A percentile compares a stretch with the other conserved stretches of the same genome.
These are phyloP conservation scores for Drosophila albomicans DNA, from an alignment of 1,140 invertebrate genomes.

Conservation along the genomic window DNA sequence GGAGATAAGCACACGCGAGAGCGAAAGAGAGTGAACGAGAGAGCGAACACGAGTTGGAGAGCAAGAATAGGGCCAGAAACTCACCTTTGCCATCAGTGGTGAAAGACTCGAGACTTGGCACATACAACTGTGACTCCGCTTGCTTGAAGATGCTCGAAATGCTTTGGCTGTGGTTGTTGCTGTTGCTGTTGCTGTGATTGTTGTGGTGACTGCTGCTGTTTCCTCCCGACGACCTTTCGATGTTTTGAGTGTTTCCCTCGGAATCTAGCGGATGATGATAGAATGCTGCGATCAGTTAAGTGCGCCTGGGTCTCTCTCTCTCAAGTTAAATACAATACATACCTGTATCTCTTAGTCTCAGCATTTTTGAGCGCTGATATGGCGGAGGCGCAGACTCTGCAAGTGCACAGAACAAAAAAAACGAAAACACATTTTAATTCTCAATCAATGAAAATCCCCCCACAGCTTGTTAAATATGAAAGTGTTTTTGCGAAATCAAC, in stretches of 20 bases:
- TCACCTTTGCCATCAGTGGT: slow-evolving; percentile 91
- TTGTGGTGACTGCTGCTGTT: slow-evolving; percentile 32
- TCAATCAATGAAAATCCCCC: no score
- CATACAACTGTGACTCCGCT: slow-evolving; percentile 79
- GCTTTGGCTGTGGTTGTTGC: slow-evolving; percentile 39
- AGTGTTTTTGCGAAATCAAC: background rate
- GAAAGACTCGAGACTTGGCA: slow-evolving; percentile 86
- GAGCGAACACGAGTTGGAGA: slow-evolving; percentile 4
- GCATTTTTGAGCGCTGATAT: slow-evolving; percentile 89
- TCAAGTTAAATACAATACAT: slow-evolving; percentile 60
- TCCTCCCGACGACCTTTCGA: slow-evolving; percentile 52
- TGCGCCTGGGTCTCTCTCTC: background rate
- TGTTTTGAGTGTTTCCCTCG: slow-evolving; percentile 74
- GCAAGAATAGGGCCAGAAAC: slow-evolving; percentile 50
- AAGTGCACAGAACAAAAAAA: slow-evolving; percentile 84
- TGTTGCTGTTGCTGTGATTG: slow-evolving; percentile 35
- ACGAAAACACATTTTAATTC: slow-evolving; percentile 4
- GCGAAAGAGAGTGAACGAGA: slow-evolving; percentile 6
- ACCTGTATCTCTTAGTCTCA: slow-evolving; percentile 91
- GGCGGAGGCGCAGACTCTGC: slow-evolving; percentile 90
- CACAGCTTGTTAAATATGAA: background rate
- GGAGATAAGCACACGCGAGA: slow-evolving; percentile 34
- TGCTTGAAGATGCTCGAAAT: slow-evolving; percentile 68
- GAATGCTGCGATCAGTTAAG: slow-evolving; percentile 13
- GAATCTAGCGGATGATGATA: slow-evolving; percentile 53